phyloP scores from a whole-genome alignment of 2,113 vertebrate genomes.

The Ramphastos sulfuratus region DNA sequence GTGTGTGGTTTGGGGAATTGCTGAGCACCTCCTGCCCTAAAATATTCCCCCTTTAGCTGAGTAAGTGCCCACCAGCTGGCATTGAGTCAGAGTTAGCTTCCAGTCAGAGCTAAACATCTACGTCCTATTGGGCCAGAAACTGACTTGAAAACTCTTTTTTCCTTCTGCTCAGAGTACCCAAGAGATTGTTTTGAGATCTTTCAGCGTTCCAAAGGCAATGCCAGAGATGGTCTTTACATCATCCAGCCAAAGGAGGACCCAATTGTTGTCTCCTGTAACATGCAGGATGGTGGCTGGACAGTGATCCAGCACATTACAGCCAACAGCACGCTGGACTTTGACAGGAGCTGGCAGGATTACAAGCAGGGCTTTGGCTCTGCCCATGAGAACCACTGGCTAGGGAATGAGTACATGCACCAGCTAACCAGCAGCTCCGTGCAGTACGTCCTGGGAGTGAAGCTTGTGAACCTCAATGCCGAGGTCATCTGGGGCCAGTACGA shows the following conservation, averaged over 20 bases:
- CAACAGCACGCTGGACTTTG: slow-evolving; percentile 85
- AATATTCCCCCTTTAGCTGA: not conserved
- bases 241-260: slow-evolving; percentile 78
- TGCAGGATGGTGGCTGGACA: slow-evolving; percentile 90
- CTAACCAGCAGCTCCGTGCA: slow-evolving; percentile 72
- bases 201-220: slow-evolving; percentile 75
- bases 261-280: slow-evolving; percentile 81
- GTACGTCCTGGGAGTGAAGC: slow-evolving; percentile 82
- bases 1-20: not conserved
- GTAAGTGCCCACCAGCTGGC: not conserved
- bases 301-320: slow-evolving; percentile 89
- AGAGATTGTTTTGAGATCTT: slow-evolving; percentile 86
- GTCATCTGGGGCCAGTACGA: slow-evolving; percentile 82
- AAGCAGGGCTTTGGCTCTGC: slow-evolving; percentile 83
- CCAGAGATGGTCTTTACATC: slow-evolving; percentile 83
- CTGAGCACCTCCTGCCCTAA: not conserved
- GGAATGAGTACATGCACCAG: slow-evolving; percentile 82
- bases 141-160: not conserved
- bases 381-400: slow-evolving; percentile 87
- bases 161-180: slow-evolving; percentile 70
- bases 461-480: slow-evolving; percentile 77
- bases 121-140: not conserved
- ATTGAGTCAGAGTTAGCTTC: not conserved
- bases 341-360: slow-evolving; percentile 86
- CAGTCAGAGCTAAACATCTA: not conserved